Base-by-base conservation (phyloP, 1,140 invertebrate species). In the Euura lappo region DNA sequence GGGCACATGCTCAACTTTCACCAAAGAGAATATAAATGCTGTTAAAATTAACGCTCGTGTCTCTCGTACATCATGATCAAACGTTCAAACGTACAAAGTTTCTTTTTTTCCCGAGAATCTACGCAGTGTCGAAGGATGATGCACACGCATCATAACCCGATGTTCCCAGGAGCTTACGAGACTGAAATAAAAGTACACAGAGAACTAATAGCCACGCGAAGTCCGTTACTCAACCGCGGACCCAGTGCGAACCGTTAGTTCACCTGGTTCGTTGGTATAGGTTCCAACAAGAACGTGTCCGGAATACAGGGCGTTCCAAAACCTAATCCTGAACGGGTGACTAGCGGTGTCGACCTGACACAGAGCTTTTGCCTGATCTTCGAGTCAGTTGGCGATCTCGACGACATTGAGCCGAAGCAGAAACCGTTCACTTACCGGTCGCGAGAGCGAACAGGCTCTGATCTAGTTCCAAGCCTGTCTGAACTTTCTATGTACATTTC, bases 141-240 rank as follows among this genome's bases (percentile, higher is more conserved):
- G 13, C 10, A 60, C 28, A 28, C 28, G 28, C 28, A 28, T 28
- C 28, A 28, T 28, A 28, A 28, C 28, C 28, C 28, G 28, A 28
- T 28, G 51, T 60, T 8, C 13, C 51, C 13, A 8, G 51, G 13
- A n/a, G 51, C 10, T n/a, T n/a, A 11, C 51, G 51, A 6, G 51
- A 60, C 51, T 60, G 5, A 60, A 60, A 60, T 60, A 60, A 60
- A 60, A 60, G 51, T 11, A 3, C 28, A 28, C 28, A 28, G 28
- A 28, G 8, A 60, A 60, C 51, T 60, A 60, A 60, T 60, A 4
- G 51, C 51, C 3, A 60, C 51, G 73, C 73, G 79, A 82, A 76
- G 82, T 75, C 86, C 86, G 86, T 88, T 88, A 88, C 82, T 87
- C 86, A 86, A 86, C 86, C 86, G 85, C 82, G 81, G 73, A 76